Evolutionary conservation across 2,888 invertebrate genomes (phyloP), one percentile per base, ranked within the genome.

Genomic region (Luffia ferchaultella): DNA sequence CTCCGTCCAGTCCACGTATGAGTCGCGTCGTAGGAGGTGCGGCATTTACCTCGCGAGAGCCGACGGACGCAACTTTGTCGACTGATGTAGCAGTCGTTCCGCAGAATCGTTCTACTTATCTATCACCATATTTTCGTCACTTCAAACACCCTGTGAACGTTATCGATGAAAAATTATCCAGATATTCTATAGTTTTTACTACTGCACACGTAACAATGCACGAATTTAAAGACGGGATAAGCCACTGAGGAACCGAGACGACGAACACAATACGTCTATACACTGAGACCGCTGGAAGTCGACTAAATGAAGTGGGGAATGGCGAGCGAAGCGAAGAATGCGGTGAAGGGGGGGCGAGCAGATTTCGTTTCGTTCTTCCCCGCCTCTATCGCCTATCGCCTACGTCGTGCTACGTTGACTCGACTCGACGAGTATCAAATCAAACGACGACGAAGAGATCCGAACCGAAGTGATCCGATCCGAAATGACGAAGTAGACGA

Each of bases 1-100:
- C 71, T 71, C 72, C 74, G 72, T 73, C 73, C 73, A 77, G 72
- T 73, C 73, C 73, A 77, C 76, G 75, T 77, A 74, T 70, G 69
- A 30, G 30, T 30, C 72, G 68, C 62, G 61, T 66, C 64, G 64
- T 67, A 72, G 67, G 30, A 74, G 73, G 70, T 67, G 70, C 70
- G 66, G 67, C 68, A 73, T 73, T 76, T 78, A 78, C 77, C 77
- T 80, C 70, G 70, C 70, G 68, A 74, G 74, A 73, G 67, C 66
- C 69, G 67, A 71, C 73, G 73, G 74, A 72, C 72, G 71, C 72
- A 74, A 69, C 71, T 73, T 71, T 71, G 56, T 30, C 30, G 30
- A 12, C 30, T 12, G 30, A 30, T 30, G 30, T 30, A 12, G 30
- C 30, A 30, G 5, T 30, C 30, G 5, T 30, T 30, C 30, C 30